Evolutionary conservation across 2,888 invertebrate species (phyloP).

Genomic region (Ectemnius continuus): DNA sequence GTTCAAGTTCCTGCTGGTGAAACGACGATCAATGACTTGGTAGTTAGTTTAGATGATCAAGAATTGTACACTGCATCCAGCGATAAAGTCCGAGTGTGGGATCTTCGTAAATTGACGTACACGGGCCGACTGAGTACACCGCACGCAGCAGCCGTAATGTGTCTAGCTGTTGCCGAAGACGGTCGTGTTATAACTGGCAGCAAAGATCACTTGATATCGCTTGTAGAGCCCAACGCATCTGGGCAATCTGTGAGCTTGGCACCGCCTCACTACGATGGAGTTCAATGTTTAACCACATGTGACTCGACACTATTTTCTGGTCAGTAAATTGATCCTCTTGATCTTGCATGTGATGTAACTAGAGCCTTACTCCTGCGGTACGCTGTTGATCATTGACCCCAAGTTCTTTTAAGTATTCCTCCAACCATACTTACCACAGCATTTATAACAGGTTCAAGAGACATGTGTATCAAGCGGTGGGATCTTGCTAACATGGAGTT

Average conservation of each 20-base stretch:
- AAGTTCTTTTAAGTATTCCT: not conserved
- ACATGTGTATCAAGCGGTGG: constrained; percentile 93
- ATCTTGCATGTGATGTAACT: not conserved
- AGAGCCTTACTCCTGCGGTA: not conserved
- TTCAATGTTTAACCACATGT: constrained; percentile 86
- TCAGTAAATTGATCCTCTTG: constrained; percentile 31
- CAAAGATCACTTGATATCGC: constrained; percentile 86
- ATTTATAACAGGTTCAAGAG: constrained; percentile 82
- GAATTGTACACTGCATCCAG: constrained; percentile 88
- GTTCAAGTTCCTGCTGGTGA: constrained; percentile 82
- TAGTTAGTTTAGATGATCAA: constrained; percentile 82
- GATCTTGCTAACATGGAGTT: constrained; percentile 82
- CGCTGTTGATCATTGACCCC: not conserved
- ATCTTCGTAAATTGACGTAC: constrained; percentile 86
- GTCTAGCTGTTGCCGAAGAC: constrained; percentile 83
- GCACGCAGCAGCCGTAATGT: constrained; percentile 92
- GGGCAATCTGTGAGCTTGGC: constrained; percentile 80
- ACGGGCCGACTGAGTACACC: constrained; percentile 87
- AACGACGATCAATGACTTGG: constrained; percentile 85
- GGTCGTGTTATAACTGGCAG: constrained; percentile 89
- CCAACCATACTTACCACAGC: too few species aligned
- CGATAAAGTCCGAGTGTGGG: constrained; percentile 91
- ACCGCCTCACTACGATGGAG: constrained; percentile 94
- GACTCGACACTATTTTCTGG: constrained; percentile 87
- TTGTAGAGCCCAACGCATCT: constrained; percentile 77